Base-by-base conservation (phyloP, 2,797 vertebrate genomes). In the Mus minutoides region DNA sequence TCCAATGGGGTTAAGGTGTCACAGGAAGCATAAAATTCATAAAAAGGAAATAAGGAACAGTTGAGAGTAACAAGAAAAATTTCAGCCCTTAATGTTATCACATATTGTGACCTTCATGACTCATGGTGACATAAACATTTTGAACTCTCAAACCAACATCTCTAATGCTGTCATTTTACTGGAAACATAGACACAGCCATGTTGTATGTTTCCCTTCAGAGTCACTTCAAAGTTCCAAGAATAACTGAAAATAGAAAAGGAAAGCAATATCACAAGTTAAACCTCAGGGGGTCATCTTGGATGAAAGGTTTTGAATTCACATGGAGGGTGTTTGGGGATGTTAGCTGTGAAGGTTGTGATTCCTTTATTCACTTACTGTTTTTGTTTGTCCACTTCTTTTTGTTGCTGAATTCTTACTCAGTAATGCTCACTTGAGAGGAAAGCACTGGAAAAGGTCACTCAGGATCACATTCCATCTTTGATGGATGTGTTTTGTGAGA, bases 401-500 rank as follows among this genome's bases (percentile, higher is more conserved):
- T 5, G 29, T 1, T 31, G 4, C 46, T 89, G 11, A 95, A 56
- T 94, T 93, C 40, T 92, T 83, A 69, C 19, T 88, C 31, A 95
- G 90, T 95, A 73, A 89, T 77, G 52, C 71, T 80, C n/a, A 13
- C 62, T 95, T 91, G 88, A 95, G 69, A 88, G 22, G 46, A 37
- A 94, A 94, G 29, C 77, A 26, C 86, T 94, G 34, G 54, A 95
- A 93, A 93, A 31, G 6, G 12, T 91, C 91, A 46, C 22, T 52
- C 94, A 62, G 8, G 46, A 40, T 94, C n/a, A 88, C 34, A 78
- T 80, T 93, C 73, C 46, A 19, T 89, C 79, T 95, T 87, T 88
- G 78, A 73, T 62, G 17, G 37, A 26, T 37, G 79, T 95, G 31
- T 95, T 95, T 71, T n/a, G 80, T 89, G 62, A 97, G 79, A 22